Base-by-base conservation (phyloP, 2,113 vertebrate species). In the Pipa parva region DNA sequence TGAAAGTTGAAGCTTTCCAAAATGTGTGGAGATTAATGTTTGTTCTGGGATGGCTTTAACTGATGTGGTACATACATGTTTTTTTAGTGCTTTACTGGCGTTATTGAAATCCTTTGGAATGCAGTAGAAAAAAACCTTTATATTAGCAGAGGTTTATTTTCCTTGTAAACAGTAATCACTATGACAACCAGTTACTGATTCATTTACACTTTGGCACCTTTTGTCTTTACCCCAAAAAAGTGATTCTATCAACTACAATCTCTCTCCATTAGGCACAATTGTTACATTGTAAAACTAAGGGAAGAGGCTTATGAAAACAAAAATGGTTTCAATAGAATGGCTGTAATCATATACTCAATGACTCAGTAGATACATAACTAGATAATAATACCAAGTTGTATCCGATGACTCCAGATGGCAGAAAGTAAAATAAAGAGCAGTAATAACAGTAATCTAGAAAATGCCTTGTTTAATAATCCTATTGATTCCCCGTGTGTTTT, bases 301-400 rank as follows among this genome's bases (percentile, higher is more conserved):
- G 66, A 70, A 58, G 66, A 70, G 66, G 66, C 58, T 61, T 70
- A 61, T 70, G 51, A 70, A 70, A 70, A 54, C 66, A 54, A 70
- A 70, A 70, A 70, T 61, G 66, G 31, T 58, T 70, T 61, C 46
- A 70, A 61, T 61, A 61, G 66, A 61, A 61, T 70, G 58, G 57
- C 58, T 70, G 66, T 70, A 70, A 70, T 70, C 57, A 61, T 70
- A 61, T 70, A 61, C 58, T 54, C 48, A 70, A 61, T 61, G 57
- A 70, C 66, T 70, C 66, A 70, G 58, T 57, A 70, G 66, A 70
- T 70, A 46, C 66, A 70, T 70, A 70, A 70, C 66, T 70, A 33
- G 66, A 70, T 70, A 61, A 61, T 70, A 70, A 70, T 70, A 70
- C 57, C 66, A 61, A 61, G 66, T 70, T 70, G 45, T 58, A 70